A percentile compares a stretch with the other conserved stretches of the same genome.
phyloP scores from a whole-genome alignment of 92 coral and sea anemone genomes.

The Chrysogorgia sp. region DNA sequence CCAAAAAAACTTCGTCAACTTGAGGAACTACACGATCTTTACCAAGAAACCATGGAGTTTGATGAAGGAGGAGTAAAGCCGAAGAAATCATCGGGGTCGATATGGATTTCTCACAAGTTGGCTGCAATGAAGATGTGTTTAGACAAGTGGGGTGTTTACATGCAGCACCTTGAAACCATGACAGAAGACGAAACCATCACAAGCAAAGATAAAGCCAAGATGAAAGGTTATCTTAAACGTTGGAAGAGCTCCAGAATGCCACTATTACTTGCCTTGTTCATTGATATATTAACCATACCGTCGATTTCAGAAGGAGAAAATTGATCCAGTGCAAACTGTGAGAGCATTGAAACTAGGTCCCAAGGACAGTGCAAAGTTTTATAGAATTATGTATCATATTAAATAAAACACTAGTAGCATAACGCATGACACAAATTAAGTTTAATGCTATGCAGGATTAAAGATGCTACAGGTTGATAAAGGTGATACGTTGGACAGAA shows the following conservation, averaged over 20 bases:
- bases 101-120: conserved; percentile 44
- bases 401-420: no score
- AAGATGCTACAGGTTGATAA: no score
- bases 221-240: conserved; percentile 12
- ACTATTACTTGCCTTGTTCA: conserved; percentile 6
- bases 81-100: conserved; percentile 32
- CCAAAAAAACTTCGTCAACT: conserved; percentile 40
- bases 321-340: conserved; percentile 25
- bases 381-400: no score
- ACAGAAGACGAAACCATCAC: conserved; percentile 18
- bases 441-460: no score
- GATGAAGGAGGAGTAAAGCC: conserved; percentile 26
- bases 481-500: no score
- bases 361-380: no score
- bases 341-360: conserved; percentile 23
- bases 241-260: conserved; percentile 28
- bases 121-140: conserved; percentile 36
- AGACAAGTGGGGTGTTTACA: conserved; percentile 40
- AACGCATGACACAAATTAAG: no score
- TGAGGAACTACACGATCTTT: conserved; percentile 20
- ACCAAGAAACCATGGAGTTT: conserved; percentile 29
- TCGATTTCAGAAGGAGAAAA: conserved; percentile 11
- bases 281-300: conserved; percentile 3
- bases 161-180: conserved; percentile 34
- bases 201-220: conserved; percentile 15